Base-by-base conservation (phyloP, 1,140 invertebrate species). In the Cherax quadricarinatus region DNA sequence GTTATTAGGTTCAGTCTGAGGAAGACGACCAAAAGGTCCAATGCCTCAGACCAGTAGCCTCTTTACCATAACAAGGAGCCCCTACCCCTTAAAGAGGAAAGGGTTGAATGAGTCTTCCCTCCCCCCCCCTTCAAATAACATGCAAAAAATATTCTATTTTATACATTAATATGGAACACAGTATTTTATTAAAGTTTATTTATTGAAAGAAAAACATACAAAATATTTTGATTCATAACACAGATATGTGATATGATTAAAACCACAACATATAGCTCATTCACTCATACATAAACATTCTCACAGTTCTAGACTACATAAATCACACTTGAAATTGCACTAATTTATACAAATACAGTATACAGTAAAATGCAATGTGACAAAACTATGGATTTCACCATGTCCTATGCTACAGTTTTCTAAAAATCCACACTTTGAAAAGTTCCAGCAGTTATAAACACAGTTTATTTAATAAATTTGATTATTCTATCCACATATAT, bases 271-370 rank as follows among this genome's bases (percentile, higher is more conserved):
- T 75, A 75, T 75, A 75, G 70, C 66, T 21, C 70, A 75, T 75
- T 75, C 21, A 30, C 70, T 24, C 70, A 75, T 30, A 75, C 70
- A 75, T 75, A 75, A 75, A 75, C 70, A 75, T 75, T 75, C 70
- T 70, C 70, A 21, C 70, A 75, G 3, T 21, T 70, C 14, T 70
- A 70, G 12, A 75, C 70, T 75, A 75, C 70, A 70, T 75, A 75
- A n/a, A 75, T 75, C 70, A 75, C 70, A 75, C 70, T 75, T 75
- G n/a, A 75, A 75, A 75, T 75, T 75, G 70, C 70, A 75, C 70
- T 75, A 75, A 75, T 75, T 75, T 75, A 75, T 75, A 75, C 70
- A 75, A 75, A 75, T 75, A 75, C 70, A 75, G 70, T 75, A 24
- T 6, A 30, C 70, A 75, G 30, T 75, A 75, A 75, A 75, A 75